Conservation (phyloP, 2,888 invertebrate genomes). For the Labia minor region DNA sequence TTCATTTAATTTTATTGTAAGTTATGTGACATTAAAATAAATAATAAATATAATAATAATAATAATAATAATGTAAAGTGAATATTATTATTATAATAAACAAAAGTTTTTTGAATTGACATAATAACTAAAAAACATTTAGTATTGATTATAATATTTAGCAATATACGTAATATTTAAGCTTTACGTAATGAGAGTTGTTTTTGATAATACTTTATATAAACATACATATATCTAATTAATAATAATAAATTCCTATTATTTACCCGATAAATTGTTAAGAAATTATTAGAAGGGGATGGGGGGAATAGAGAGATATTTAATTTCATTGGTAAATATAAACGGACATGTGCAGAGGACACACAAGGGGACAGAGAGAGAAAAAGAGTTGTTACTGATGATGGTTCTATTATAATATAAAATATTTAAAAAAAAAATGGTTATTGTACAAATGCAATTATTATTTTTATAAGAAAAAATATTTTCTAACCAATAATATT, state of each 20-base stretch:
- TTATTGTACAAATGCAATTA: too few relatives aligned
- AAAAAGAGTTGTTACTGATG: not conserved
- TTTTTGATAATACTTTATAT: conserved; percentile 7
- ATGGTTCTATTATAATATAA: too few relatives aligned
- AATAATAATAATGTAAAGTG: not conserved
- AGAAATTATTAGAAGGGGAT: not conserved
- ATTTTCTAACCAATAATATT: too few relatives aligned
- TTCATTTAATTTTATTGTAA: too few relatives aligned
- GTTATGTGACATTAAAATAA: not conserved
- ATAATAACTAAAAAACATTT: conserved; percentile 1
- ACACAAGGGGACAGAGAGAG: too few relatives aligned
- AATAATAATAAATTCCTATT: conserved; percentile 13
- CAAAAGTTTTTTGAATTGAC: not conserved
- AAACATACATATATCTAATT: not conserved
- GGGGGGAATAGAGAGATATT: not conserved
- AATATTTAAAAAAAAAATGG: too few relatives aligned
- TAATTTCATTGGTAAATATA: not conserved
- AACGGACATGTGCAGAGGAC: not conserved
- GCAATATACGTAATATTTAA: conserved; percentile 13
- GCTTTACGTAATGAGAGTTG: conserved; percentile 7
- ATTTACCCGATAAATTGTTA: conserved; percentile 13
- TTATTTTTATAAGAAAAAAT: too few relatives aligned
- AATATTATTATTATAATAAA: not conserved
- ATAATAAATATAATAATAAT: not conserved
- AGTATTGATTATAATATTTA: conserved; percentile 13